Evolutionary conservation across 2,113 vertebrate genomes (phyloP).

Genomic region (Carassius gibelio): DNA sequence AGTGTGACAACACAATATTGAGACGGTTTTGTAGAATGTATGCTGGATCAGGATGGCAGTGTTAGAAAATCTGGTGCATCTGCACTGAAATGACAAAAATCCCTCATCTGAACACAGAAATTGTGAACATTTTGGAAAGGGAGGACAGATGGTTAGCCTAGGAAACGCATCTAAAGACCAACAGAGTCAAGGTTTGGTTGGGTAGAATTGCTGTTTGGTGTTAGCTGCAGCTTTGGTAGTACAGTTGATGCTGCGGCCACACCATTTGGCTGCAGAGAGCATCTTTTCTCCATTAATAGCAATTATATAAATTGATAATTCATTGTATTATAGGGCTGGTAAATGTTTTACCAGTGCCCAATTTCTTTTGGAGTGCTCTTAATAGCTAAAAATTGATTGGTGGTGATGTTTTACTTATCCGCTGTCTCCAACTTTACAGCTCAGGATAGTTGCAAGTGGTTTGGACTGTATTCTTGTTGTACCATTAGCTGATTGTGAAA

Average conservation of each 20-base stretch:
- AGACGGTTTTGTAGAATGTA: not conserved
- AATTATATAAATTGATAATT: not conserved
- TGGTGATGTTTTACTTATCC: not conserved
- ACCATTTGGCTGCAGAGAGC: not conserved
- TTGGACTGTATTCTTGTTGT: not conserved
- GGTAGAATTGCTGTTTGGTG: not conserved
- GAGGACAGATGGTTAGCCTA: not conserved
- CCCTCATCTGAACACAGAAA: not conserved
- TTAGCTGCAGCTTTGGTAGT: not conserved
- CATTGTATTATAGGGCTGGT: not conserved
- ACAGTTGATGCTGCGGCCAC: not conserved
- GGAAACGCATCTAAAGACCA: not conserved
- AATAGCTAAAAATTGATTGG: slow-evolving; percentile 1
- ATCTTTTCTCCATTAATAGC: not conserved
- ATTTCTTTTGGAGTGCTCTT: not conserved
- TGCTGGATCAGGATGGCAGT: not conserved
- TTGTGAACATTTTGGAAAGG: not conserved
- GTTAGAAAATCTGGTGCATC: not conserved
- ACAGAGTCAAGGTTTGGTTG: not conserved
- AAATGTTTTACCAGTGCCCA: not conserved
- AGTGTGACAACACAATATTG: not conserved
- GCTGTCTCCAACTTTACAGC: not conserved
- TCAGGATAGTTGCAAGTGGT: not conserved
- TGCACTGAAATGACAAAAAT: not conserved
- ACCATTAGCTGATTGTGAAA: not conserved